These are phyloP conservation scores for Ceratina calcarata DNA, from an alignment of 1,140 invertebrate genomes.

Conservation along the genomic window DNA sequence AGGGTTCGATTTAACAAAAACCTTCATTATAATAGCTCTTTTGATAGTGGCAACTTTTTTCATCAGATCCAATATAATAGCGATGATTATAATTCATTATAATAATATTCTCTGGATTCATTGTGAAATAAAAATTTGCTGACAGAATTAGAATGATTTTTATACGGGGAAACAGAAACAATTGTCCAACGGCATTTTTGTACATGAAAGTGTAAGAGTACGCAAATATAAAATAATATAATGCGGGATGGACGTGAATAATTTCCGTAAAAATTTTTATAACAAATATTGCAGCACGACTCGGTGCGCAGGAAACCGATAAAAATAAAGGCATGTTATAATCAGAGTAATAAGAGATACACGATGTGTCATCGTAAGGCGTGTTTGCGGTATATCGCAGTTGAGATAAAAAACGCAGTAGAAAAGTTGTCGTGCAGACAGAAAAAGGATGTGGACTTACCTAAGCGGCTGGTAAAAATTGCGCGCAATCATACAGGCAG, in stretches of 20 bases:
- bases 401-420: not conserved
- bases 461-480: not conserved
- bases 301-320: not conserved
- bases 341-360: conserved; percentile 6
- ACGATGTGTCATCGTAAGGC: not conserved
- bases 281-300: not conserved
- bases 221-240: too few species aligned
- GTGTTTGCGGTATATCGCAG: not conserved
- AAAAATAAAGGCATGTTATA: conserved; percentile 18
- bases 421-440: not conserved
- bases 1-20: not conserved
- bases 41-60: not conserved
- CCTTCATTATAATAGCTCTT: not conserved
- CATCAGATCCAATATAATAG: not conserved
- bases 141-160: not conserved
- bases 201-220: too few species aligned
- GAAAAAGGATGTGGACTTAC: not conserved
- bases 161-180: not conserved
- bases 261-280: not conserved
- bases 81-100: not conserved
- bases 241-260: too few species aligned
- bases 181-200: not conserved
- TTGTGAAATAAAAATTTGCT: not conserved
- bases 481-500: too few species aligned
- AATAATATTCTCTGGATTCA: not conserved